phyloP scores from a whole-genome alignment of 2,888 invertebrate genomes.

The Protophormia terraenovae region DNA sequence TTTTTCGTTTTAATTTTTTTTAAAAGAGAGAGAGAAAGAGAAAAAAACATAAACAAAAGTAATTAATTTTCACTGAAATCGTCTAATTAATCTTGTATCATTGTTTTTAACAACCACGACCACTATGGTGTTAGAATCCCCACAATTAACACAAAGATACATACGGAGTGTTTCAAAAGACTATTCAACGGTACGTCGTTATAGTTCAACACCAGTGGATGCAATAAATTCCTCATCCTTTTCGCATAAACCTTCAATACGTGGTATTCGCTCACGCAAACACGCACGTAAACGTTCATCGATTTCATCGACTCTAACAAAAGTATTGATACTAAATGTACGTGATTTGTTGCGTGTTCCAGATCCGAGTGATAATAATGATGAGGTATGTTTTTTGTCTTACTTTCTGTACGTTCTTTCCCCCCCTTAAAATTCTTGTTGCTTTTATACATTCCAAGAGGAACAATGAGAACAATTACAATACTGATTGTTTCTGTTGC shows the following conservation, averaged over 20 bases:
- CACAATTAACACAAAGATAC: constrained; percentile 73
- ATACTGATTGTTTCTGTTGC: background rate
- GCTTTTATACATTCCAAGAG: background rate
- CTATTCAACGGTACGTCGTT: constrained; percentile 76
- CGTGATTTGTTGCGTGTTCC: constrained; percentile 78
- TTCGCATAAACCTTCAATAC: constrained; percentile 68
- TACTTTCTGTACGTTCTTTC: background rate
- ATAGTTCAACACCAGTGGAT: constrained; percentile 73
- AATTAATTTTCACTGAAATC: constrained; percentile 36
- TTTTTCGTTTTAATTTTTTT: background rate
- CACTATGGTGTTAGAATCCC: constrained; percentile 73
- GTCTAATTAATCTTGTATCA: constrained; percentile 31
- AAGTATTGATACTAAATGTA: constrained; percentile 80
- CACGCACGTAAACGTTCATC: constrained; percentile 78
- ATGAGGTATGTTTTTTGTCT: constrained; percentile 71
- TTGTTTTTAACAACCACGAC: background rate
- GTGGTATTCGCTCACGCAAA: constrained; percentile 72
- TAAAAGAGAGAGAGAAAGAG: background rate
- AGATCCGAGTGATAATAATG: constrained; percentile 69
- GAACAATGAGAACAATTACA: background rate
- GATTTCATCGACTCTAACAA: constrained; percentile 79
- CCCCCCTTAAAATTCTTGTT: background rate
- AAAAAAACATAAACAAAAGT: background rate
- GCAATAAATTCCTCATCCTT: constrained; percentile 35
- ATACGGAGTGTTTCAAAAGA: constrained; percentile 76